Evolutionary conservation across 1,140 invertebrate species (phyloP), one percentile per base, ranked within the genome.

Genomic region (Brachionus plicatilis): DNA sequence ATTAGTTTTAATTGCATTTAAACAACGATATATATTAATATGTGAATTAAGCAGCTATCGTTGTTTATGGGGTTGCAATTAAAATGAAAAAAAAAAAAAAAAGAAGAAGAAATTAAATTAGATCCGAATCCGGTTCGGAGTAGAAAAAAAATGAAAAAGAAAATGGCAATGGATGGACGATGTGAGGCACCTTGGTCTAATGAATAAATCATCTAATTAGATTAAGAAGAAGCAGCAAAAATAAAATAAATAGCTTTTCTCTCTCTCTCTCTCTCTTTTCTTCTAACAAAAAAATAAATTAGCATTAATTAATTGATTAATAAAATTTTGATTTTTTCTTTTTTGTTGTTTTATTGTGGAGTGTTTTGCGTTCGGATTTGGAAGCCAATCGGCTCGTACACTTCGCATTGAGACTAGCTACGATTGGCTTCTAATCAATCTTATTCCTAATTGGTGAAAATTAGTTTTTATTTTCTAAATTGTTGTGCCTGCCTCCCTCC

Each of bases 261-360:
- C n/a, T n/a, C n/a, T n/a, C n/a, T n/a, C n/a, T n/a, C n/a, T n/a
- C 12, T 68, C 11, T 65, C 27, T 65, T 65, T 37, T 37, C 27
- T 29, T 5, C 33, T 5, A 27, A 33, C 33, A 41, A 68, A 68
- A 68, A 72, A 72, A 72, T 72, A 72, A 72, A 72, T 72, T 72
- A 72, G 68, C 68, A 72, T 72, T 72, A 45, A 72, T 72, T 72
- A 72, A 72, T 72, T 72, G 68, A 72, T 72, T 72, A 41, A 41
- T 41, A 43, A 60, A 60, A 60, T 20, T 60, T 47, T 47, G 45
- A 47, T 47, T 47, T 47, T 47, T 47, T 47, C 14, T 14, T 47
- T 47, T 56, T 56, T 56, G n/a, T 20, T 60, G 2, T 20, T 60
- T 60, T 2, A 27, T 20, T 60, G 17, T 37, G 33, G 33, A 37